Evolutionary conservation across 2,113 vertebrate genomes (phyloP).

Genomic region (Rhodinocichla rosea): DNA sequence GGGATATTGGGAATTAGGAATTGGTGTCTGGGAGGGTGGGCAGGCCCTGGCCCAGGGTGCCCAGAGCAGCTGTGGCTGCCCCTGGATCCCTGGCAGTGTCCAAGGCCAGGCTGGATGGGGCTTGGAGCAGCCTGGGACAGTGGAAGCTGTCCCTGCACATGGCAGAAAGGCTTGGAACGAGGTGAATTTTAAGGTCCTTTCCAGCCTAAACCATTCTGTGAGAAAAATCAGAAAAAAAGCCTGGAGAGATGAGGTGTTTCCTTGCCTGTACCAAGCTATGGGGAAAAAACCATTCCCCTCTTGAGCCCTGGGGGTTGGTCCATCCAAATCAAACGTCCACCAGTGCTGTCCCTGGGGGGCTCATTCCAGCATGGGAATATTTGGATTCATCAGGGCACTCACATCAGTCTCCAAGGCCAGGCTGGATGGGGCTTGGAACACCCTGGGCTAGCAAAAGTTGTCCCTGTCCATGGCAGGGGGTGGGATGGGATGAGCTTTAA

Average conservation of each 20-base stretch:
- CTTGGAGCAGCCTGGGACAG: accelerated
- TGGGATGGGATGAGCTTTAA: accelerated
- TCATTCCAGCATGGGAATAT: accelerated
- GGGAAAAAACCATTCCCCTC: background rate
- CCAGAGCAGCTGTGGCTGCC: background rate
- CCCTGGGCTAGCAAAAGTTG: accelerated
- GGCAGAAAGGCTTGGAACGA: background rate
- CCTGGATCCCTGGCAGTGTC: background rate
- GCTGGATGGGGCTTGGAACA: accelerated
- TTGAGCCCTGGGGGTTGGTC: accelerated
- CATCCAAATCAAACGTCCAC: background rate
- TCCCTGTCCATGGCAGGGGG: background rate
- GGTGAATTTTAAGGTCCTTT: background rate
- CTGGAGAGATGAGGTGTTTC: background rate
- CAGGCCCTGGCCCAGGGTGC: background rate
- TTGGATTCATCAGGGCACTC: background rate
- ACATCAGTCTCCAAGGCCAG: no score
- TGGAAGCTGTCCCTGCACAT: accelerated
- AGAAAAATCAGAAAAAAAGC: background rate
- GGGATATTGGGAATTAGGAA: background rate
- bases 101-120: background rate
- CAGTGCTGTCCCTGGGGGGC: background rate
- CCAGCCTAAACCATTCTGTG: background rate
- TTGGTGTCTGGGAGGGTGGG: background rate
- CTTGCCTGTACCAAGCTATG: background rate